Conservation (phyloP, 2,797 vertebrate genomes). For the Ficedula albicollis region DNA sequence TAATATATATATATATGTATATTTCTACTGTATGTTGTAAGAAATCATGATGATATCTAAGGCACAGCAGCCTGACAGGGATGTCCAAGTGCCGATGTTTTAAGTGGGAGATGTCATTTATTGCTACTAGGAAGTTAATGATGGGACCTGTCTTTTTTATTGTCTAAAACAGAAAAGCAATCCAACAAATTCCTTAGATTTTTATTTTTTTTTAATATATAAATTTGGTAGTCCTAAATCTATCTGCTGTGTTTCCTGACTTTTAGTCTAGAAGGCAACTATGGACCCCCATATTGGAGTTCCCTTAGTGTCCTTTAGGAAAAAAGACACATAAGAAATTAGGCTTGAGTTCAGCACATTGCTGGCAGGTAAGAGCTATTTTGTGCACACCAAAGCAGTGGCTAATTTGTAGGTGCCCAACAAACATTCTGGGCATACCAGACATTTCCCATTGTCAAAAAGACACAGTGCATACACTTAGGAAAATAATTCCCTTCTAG, state of each 20-base stretch:
- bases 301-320: not conserved
- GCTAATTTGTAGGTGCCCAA: not conserved
- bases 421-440: not conserved
- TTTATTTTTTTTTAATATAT: not conserved
- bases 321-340: not conserved
- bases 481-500: not conserved
- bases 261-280: not conserved
- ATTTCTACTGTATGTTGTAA: not conserved
- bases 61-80: not conserved
- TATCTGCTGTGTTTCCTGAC: not conserved
- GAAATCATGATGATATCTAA: not conserved
- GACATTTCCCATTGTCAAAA: not conserved
- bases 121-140: not conserved
- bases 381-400: not conserved
- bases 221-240: not conserved
- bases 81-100: not conserved
- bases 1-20: too few relatives aligned
- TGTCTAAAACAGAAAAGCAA: not conserved
- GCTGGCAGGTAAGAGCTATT: not conserved
- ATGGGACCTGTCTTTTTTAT: not conserved
- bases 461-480: rapidly evolving
- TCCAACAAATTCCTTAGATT: not conserved
- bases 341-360: not conserved
- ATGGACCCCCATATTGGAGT: not conserved
- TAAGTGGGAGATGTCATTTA: not conserved